Percentiles rank a stretch among this genome's conserved stretches.
phyloP scores from a whole-genome alignment of 2,797 vertebrate genomes.

The Phoxinus dragarum region DNA sequence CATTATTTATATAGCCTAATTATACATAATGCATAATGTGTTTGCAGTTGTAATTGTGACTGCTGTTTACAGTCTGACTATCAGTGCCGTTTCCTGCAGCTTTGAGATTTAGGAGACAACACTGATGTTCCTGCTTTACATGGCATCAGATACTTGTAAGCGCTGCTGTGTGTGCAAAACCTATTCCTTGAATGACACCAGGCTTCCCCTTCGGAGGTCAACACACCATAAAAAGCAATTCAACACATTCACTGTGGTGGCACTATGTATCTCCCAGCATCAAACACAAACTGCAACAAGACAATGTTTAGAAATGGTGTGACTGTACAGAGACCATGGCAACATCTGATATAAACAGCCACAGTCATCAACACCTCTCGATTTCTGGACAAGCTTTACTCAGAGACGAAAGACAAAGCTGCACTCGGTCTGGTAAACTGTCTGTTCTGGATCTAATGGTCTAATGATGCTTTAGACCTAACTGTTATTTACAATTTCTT shows the following conservation, averaged over 20 bases:
- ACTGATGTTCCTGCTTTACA: background rate
- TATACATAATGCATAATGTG: background rate
- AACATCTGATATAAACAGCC: conserved; percentile 1
- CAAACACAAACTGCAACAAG: conserved; percentile 26
- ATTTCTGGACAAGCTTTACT: conserved; percentile 26
- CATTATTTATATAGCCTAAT: background rate
- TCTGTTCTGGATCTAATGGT: conserved; percentile 34
- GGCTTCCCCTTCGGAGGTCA: conserved; percentile 61
- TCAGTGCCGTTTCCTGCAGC: background rate
- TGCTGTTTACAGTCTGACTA: background rate
- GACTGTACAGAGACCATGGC: conserved; percentile 9
- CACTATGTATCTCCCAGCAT: background rate
- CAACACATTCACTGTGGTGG: conserved; percentile 13
- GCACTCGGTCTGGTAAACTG: conserved; percentile 17
- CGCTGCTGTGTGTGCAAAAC: background rate
- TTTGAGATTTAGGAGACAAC: conserved; percentile 5
- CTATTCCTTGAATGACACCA: conserved; percentile 10
- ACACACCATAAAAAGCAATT: conserved; percentile 9
- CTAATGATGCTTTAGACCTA: conserved; percentile 31
- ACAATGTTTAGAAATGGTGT: conserved; percentile 21
- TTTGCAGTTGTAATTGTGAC: background rate
- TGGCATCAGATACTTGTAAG: background rate
- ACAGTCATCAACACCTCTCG: background rate
- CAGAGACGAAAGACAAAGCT: conserved; percentile 28
- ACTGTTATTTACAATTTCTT: conserved; percentile 44